Conservation (phyloP, 2,113 vertebrate genomes). For the Morone chrysops region DNA sequence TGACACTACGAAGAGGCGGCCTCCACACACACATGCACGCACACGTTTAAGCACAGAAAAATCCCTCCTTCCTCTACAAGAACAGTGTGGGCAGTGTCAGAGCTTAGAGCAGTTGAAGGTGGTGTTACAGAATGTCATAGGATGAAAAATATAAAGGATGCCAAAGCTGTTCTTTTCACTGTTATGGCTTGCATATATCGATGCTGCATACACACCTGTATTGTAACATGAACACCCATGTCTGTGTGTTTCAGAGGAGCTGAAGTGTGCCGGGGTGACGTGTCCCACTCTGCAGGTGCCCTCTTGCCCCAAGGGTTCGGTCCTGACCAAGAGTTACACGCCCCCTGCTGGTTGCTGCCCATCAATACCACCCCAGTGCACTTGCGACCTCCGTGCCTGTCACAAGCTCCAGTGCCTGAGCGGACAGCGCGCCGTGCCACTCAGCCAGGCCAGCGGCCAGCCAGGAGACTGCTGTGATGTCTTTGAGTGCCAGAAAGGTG, state of each 20-base stretch:
- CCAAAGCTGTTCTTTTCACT: neutral
- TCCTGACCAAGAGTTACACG: slow-evolving; percentile 79
- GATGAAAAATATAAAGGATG: slow-evolving; percentile 4
- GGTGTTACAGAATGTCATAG: neutral
- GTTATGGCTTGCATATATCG: neutral
- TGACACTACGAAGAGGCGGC: slow-evolving; percentile 36
- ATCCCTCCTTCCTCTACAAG: neutral
- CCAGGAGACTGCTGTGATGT: slow-evolving; percentile 85
- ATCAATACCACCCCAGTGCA: slow-evolving; percentile 77
- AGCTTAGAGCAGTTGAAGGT: neutral
- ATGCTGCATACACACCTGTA: neutral
- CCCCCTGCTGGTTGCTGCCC: slow-evolving; percentile 83
- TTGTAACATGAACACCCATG: neutral
- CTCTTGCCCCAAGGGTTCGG: slow-evolving; percentile 81
- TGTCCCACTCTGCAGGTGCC: slow-evolving; percentile 75
- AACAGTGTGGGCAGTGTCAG: slow-evolving; percentile 52
- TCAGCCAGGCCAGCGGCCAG: slow-evolving; percentile 78
- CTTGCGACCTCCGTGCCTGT: slow-evolving; percentile 79
- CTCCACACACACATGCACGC: slow-evolving; percentile 4
- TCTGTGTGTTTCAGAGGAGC: slow-evolving; percentile 77
- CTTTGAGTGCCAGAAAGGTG: slow-evolving; percentile 86
- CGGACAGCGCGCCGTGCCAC: slow-evolving; percentile 67
- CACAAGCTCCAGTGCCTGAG: slow-evolving; percentile 76
- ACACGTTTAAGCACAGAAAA: slow-evolving; percentile 1
- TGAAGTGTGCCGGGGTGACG: slow-evolving; percentile 80